A percentile compares a stretch with the other conserved stretches of the same genome.
phyloP scores from a whole-genome alignment of 23 tunicate genomes.

The Botrylloides violaceus region DNA sequence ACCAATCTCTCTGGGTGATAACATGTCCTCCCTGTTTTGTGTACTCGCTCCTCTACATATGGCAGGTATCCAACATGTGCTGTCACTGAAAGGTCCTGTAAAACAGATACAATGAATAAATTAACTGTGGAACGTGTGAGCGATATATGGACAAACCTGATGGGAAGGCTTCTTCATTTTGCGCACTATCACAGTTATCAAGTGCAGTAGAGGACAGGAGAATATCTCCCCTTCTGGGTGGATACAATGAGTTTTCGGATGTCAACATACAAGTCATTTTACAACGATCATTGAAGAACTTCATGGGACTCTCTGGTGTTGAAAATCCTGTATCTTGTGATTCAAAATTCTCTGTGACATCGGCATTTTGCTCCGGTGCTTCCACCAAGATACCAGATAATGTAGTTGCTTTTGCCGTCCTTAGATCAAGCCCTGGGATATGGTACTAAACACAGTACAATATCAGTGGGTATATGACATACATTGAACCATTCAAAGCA shows the following conservation, averaged over 20 bases:
- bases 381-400: slow-evolving; percentile 51
- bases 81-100: neutral
- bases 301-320: neutral
- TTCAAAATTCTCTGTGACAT: neutral
- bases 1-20: neutral
- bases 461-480: neutral
- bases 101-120: neutral
- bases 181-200: neutral
- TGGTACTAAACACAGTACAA: slow-evolving; percentile 30
- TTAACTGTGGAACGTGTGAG: neutral
- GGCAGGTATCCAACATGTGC: neutral
- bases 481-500: neutral
- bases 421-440: slow-evolving; percentile 52
- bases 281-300: neutral
- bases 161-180: neutral
- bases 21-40: neutral
- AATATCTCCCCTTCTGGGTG: slow-evolving; percentile 12
- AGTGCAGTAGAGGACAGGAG: slow-evolving; percentile 18
- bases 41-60: neutral
- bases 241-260: slow-evolving; percentile 1
- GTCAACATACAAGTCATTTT: neutral
- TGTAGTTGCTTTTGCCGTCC: slow-evolving; percentile 49
- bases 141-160: slow-evolving; percentile 1
- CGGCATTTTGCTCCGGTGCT: slow-evolving; percentile 14
- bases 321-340: neutral